phyloP scores from a whole-genome alignment of 2,888 invertebrate genomes.

The Ditylenchus weischeri region DNA sequence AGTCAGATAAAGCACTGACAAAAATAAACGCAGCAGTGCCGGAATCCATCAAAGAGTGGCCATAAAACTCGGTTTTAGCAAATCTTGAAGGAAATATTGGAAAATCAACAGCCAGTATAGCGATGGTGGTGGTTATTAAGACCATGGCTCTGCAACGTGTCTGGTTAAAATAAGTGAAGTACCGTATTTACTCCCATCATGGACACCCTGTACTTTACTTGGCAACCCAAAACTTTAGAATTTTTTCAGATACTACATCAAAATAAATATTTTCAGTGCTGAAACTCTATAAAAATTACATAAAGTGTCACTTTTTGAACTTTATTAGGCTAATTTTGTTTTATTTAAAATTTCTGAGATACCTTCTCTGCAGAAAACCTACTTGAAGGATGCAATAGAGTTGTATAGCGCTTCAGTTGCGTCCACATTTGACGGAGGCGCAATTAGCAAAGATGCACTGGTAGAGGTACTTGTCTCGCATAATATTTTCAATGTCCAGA shows the following conservation, averaged over 20 bases:
- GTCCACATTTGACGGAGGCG: background rate
- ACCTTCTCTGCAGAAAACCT: too few species aligned
- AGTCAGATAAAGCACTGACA: constrained; percentile 60
- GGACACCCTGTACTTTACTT: too few species aligned
- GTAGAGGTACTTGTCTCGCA: background rate
- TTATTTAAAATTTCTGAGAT: too few species aligned
- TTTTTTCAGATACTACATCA: too few species aligned
- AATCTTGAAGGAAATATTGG: constrained; percentile 75
- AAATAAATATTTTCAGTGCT: too few species aligned
- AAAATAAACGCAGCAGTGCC: constrained; percentile 86
- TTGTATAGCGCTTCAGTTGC: constrained; percentile 8
- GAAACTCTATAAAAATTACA: too few species aligned
- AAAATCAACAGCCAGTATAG: constrained; percentile 92
- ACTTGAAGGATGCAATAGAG: constrained; percentile 21
- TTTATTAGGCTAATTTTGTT: too few species aligned
- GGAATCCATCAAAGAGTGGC: constrained; percentile 77
- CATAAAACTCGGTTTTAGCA: constrained; percentile 75
- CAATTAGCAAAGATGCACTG: too few species aligned
- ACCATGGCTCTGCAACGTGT: constrained; percentile 21
- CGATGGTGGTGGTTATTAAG: constrained; percentile 70
- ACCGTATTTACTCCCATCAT: too few species aligned
- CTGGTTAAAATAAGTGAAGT: background rate
- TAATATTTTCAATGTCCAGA: constrained; percentile 2
- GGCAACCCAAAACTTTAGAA: too few species aligned
- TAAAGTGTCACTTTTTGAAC: too few species aligned